phyloP scores from a whole-genome alignment of 2,797 vertebrate species.

The Labeo calbasu region DNA sequence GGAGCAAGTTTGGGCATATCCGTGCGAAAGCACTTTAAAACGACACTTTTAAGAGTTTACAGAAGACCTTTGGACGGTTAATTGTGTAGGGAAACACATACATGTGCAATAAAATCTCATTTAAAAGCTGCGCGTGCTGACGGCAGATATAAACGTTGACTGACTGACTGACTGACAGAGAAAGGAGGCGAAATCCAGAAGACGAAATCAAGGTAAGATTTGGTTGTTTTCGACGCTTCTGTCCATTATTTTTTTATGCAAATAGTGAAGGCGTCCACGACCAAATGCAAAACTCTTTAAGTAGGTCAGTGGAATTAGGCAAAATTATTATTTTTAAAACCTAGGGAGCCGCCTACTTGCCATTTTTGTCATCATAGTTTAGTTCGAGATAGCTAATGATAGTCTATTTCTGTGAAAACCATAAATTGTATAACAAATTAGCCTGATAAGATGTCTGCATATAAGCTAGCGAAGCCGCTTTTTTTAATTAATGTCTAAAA shows the following conservation, averaged over 20 bases:
- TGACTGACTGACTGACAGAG: neutral
- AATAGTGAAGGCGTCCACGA: neutral
- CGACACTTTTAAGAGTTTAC: neutral
- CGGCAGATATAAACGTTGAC: neutral
- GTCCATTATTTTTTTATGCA: neutral
- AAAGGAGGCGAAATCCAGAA: neutral
- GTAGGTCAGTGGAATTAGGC: conserved; percentile 4
- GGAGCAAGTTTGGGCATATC: neutral
- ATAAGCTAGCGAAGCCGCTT: neutral
- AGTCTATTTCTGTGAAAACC: neutral
- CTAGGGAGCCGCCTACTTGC: neutral
- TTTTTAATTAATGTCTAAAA: neutral
- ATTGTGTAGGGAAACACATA: neutral
- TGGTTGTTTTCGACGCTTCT: neutral
- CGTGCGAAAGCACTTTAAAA: neutral
- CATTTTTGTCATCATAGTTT: no score
- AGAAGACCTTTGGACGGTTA: neutral
- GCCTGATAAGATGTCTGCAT: neutral
- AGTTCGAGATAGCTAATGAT: neutral
- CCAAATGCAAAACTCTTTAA: conserved; percentile 1
- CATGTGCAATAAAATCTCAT: conserved; percentile 18
- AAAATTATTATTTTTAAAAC: neutral
- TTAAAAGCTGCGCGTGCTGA: neutral
- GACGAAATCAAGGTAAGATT: conserved; percentile 29
- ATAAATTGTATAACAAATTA: neutral